These are phyloP conservation scores for Drosophila kepulauana DNA, from an alignment of 1,140 invertebrate species.

Conservation along the genomic window DNA sequence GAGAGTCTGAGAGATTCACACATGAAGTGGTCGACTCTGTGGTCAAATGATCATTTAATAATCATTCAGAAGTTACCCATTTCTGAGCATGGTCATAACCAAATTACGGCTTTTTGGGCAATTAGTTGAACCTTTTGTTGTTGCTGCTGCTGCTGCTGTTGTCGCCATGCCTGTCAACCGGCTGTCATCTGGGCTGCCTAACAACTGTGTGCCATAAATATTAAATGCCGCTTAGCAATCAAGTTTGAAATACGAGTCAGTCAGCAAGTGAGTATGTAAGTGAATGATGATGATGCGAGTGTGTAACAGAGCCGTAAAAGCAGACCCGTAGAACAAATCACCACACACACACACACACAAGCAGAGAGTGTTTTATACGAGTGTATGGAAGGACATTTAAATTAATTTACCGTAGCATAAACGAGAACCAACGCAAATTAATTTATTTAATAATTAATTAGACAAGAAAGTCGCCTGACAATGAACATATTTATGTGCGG, in stretches of 20 bases:
- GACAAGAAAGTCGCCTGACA: slow-evolving; percentile 74
- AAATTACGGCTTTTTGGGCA: slow-evolving; percentile 52
- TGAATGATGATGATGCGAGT: slow-evolving; percentile 24
- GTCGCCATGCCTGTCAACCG: slow-evolving; percentile 8
- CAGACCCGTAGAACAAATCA: slow-evolving; percentile 10
- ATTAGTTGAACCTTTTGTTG: slow-evolving; percentile 64
- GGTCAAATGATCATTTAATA: slow-evolving; percentile 67
- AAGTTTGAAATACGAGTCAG: slow-evolving; percentile 30
- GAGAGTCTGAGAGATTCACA: not conserved
- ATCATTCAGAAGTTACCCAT: slow-evolving; percentile 32
- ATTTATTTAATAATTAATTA: slow-evolving; percentile 84
- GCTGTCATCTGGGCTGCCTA: slow-evolving; percentile 30
- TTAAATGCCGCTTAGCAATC: slow-evolving; percentile 62
- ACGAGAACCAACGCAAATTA: slow-evolving; percentile 68
- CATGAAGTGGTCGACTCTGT: slow-evolving; percentile 39
- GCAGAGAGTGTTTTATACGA: slow-evolving; percentile 32
- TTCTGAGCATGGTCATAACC: slow-evolving; percentile 13
- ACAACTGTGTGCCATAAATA: slow-evolving; percentile 67
- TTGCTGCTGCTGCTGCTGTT: slow-evolving; percentile 34
- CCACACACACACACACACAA: slow-evolving; percentile 7
- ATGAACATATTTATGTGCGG: slow-evolving; percentile 73
- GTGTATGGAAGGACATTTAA: slow-evolving; percentile 70
- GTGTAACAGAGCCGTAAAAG: slow-evolving; percentile 34
- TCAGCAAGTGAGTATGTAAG: slow-evolving; percentile 3
- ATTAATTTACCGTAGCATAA: slow-evolving; percentile 73